phyloP scores from a whole-genome alignment of 2,797 vertebrate species.

The Rhinatrema bivittatum region DNA sequence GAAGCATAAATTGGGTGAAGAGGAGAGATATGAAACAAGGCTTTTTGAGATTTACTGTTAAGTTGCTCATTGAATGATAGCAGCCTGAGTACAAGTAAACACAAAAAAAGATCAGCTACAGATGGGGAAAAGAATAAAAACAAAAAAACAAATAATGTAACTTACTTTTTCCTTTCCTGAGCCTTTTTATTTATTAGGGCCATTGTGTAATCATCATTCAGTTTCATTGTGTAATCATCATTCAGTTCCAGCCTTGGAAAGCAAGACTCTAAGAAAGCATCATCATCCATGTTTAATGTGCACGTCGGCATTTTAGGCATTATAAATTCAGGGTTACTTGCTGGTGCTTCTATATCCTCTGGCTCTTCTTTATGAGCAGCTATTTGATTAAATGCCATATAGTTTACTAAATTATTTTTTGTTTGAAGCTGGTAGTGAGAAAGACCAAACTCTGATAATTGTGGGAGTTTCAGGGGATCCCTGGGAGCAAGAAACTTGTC shows the following conservation, averaged over 20 bases:
- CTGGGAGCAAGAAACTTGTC: not conserved
- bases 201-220: constrained; percentile 86
- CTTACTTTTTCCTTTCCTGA: constrained; percentile 39
- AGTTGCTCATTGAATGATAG: no score
- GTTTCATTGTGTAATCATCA: constrained; percentile 68
- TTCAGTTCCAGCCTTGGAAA: constrained; percentile 74
- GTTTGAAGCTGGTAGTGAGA: constrained; percentile 64
- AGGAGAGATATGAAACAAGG: no score
- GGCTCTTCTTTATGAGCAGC: not conserved
- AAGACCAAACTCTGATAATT: constrained; percentile 84
- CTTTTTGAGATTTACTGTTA: no score
- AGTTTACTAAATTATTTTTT: constrained; percentile 12
- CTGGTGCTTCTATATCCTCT: not conserved
- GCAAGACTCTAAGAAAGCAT: constrained; percentile 46
- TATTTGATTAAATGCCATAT: not conserved
- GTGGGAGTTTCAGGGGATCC: constrained; percentile 54
- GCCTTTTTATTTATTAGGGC: constrained; percentile 63
- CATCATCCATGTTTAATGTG: constrained; percentile 66
- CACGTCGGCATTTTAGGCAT: constrained; percentile 66
- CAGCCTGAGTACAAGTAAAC: no score
- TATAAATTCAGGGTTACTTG: not conserved
- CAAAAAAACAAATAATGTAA: no score
- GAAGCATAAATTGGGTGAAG: no score
- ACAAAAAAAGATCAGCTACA: no score
- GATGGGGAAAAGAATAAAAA: no score